phyloP scores from a whole-genome alignment of 2,113 vertebrate species.

The Mola mola region DNA sequence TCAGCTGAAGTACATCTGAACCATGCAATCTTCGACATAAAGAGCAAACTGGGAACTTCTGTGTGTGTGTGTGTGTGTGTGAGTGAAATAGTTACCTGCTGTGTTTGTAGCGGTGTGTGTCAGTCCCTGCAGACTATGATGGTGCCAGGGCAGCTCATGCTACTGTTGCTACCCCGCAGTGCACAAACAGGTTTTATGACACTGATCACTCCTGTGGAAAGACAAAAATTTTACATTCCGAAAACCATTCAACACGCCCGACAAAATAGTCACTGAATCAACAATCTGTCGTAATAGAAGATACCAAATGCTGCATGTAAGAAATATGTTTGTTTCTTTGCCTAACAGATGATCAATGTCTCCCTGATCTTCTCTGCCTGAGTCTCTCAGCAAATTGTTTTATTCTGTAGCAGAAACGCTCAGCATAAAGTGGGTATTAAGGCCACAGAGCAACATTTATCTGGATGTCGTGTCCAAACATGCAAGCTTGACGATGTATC shows the following conservation, averaged over 20 bases:
- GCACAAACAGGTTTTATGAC: conserved; percentile 33
- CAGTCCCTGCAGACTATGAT: conserved; percentile 68
- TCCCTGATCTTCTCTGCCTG: not conserved
- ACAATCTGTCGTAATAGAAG: not conserved
- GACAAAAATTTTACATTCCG: conserved; percentile 24
- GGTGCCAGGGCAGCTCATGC: conserved; percentile 65
- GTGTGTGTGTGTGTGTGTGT: not conserved
- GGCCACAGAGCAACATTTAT: conserved; percentile 23
- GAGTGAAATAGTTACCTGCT: conserved; percentile 71
- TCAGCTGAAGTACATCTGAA: too few species aligned
- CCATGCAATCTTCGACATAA: too few species aligned
- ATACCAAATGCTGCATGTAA: not conserved
- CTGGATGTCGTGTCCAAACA: conserved; percentile 11
- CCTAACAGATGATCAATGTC: too few species aligned
- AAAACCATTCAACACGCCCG: not conserved
- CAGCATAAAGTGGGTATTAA: too few species aligned
- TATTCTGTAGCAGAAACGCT: too few species aligned
- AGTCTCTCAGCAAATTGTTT: conserved; percentile 1
- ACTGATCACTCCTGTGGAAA: conserved; percentile 66
- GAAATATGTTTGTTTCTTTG: not conserved
- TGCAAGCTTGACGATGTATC: conserved; percentile 32
- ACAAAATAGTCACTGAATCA: not conserved
- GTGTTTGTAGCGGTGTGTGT: conserved; percentile 63
- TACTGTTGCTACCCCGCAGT: conserved; percentile 56
- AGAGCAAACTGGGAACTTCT: too few species aligned